Evolutionary conservation across 2,113 vertebrate species (phyloP).

Genomic region (Apus apus): DNA sequence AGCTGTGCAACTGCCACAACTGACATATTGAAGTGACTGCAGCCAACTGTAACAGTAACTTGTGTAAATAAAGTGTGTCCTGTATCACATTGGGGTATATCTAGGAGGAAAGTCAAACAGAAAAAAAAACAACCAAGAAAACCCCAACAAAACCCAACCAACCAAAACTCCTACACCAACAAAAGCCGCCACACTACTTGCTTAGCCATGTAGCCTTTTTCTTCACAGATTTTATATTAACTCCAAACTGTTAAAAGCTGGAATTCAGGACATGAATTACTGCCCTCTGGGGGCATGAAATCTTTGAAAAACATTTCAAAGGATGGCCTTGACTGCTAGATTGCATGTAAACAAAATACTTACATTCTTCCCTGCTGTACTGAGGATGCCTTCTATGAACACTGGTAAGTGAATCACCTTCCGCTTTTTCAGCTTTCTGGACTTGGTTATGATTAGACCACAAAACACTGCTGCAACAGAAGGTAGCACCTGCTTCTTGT

Average conservation of each 20-base stretch:
- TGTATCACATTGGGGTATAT: not conserved
- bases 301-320: not conserved
- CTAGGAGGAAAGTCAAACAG: not conserved
- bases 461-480: slow-evolving; percentile 66
- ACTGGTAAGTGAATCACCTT: slow-evolving; percentile 28
- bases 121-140: too few relatives aligned
- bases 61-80: not conserved
- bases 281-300: not conserved
- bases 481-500: slow-evolving; percentile 59
- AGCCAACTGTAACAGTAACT: not conserved
- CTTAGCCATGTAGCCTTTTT: not conserved
- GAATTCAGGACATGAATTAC: not conserved
- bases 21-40: not conserved
- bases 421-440: slow-evolving; percentile 68
- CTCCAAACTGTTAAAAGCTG: not conserved
- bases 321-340: not conserved
- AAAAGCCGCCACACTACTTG: not conserved
- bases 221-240: not conserved
- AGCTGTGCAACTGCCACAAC: not conserved
- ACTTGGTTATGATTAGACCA: slow-evolving; percentile 76
- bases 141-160: too few relatives aligned
- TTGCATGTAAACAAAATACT: slow-evolving; percentile 54
- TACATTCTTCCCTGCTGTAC: slow-evolving; percentile 87
- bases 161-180: not conserved
- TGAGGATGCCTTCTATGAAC: slow-evolving; percentile 42